Base-by-base conservation (phyloP, 2,113 vertebrate species). In the Corythornis cristatus region DNA sequence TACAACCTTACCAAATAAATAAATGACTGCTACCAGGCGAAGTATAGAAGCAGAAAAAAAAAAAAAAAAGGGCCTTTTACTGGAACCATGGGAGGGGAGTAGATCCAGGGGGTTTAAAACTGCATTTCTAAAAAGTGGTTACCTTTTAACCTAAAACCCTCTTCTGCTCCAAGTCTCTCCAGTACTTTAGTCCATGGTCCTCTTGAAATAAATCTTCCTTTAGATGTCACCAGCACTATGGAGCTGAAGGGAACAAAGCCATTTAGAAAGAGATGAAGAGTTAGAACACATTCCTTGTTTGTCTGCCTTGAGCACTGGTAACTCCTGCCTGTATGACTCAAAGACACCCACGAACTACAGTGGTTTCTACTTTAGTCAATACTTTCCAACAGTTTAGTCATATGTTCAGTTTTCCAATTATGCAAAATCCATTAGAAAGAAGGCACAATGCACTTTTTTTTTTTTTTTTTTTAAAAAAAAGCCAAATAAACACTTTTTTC, bases 101-200 rank as follows among this genome's bases (percentile, higher is more conserved):
- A 71, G 37, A 57, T 75, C n/a, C 51, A 54, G 70, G 7, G 4
- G 5, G 6, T 12, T 66, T 60, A 31, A 7, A 87, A 64, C 3
- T 13, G 40, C 8, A 1, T 7, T 87, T 83, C 77, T 16, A 10
- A 81, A 78, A 26, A 43, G 17, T 14, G 8, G 25, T 95, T 97
- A 99, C 99, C 99, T 99, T 98, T 99, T 83, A 99, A 73, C 77
- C 96, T 98, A 88, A 98, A 86, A 8, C 83, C 97, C 15, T 95
- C 97, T 67, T 98, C 97, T 51, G 95, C 98, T 48, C 99, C 99
- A 31, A 99, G 98, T 81, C 93, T 98, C 62, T 98, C 97, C 89
- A 99, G 95, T 31, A 98, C 97, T 96, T 98, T 99, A 40, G 98
- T 99, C 99, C 99, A 99, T 1, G 97, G 96, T 88, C 99, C 99